These are phyloP conservation scores for Microtus obscurus DNA, from an alignment of 2,797 vertebrate genomes.

Conservation along the genomic window DNA sequence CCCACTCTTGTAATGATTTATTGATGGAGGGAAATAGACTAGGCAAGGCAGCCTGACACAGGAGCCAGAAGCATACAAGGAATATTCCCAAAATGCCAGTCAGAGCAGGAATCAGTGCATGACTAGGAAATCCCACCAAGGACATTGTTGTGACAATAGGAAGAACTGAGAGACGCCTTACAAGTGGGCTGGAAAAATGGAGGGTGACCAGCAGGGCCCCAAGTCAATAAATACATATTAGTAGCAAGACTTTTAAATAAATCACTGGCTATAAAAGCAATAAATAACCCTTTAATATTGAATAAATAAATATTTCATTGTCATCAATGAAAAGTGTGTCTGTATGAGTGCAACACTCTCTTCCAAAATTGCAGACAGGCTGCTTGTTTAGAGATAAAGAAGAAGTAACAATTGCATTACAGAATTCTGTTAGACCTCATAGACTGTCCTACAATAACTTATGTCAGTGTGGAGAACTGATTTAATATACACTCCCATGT, in stretches of 20 bases:
- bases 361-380: background rate
- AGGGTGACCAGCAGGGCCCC: background rate
- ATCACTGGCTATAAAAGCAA: background rate
- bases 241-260: background rate
- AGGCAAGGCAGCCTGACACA: background rate
- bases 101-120: background rate
- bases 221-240: background rate
- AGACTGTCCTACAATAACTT: background rate
- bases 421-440: background rate
- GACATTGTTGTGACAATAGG: background rate
- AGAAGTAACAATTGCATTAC: background rate
- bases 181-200: background rate
- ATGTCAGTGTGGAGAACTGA: background rate
- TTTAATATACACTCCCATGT: background rate
- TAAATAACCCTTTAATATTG: background rate
- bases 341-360: background rate
- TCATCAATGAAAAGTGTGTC: background rate
- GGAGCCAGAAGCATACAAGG: background rate
- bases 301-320: background rate
- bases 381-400: constrained; percentile 2
- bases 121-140: background rate
- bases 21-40: background rate
- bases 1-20: background rate
- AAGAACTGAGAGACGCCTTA: background rate
- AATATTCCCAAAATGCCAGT: background rate